Conservation (phyloP, 1,140 invertebrate genomes). For the Colletes gigas region DNA sequence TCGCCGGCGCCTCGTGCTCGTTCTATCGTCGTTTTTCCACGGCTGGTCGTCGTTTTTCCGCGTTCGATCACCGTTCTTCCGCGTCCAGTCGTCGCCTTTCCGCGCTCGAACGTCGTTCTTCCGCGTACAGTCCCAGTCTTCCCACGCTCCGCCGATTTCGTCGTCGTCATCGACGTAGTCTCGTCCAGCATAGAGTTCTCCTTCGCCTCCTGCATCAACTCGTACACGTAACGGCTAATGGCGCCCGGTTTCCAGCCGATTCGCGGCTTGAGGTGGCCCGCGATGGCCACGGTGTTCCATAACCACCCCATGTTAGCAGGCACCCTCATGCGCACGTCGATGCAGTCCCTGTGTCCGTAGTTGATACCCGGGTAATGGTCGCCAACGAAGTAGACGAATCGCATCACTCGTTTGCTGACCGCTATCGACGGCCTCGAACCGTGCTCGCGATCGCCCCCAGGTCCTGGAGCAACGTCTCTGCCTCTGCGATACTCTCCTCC, state of each 20-base stretch:
- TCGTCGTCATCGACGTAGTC: neutral
- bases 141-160: slow-evolving; percentile 21
- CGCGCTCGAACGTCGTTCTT: neutral
- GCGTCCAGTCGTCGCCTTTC: slow-evolving; percentile 49
- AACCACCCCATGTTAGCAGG: slow-evolving; percentile 78
- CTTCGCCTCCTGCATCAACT: slow-evolving; percentile 71
- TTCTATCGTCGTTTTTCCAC: too few species aligned
- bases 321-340: slow-evolving; percentile 69
- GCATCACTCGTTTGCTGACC: slow-evolving; percentile 69
- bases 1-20: neutral
- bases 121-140: neutral
- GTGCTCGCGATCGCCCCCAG: slow-evolving; percentile 13
- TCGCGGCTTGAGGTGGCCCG: slow-evolving; percentile 67
- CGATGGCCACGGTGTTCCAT: slow-evolving; percentile 69
- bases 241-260: slow-evolving; percentile 77
- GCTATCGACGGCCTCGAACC: slow-evolving; percentile 24
- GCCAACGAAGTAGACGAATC: slow-evolving; percentile 61
- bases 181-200: slow-evolving; percentile 49
- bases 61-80: neutral
- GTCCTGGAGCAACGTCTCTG: slow-evolving; percentile 6
- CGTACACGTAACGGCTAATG: slow-evolving; percentile 66
- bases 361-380: slow-evolving; percentile 66
- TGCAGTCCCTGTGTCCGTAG: slow-evolving; percentile 73
- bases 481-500: neutral
- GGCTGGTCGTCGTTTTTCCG: too few species aligned